phyloP scores from a whole-genome alignment of 2,113 vertebrate genomes.

The Tetrax tetrax region DNA sequence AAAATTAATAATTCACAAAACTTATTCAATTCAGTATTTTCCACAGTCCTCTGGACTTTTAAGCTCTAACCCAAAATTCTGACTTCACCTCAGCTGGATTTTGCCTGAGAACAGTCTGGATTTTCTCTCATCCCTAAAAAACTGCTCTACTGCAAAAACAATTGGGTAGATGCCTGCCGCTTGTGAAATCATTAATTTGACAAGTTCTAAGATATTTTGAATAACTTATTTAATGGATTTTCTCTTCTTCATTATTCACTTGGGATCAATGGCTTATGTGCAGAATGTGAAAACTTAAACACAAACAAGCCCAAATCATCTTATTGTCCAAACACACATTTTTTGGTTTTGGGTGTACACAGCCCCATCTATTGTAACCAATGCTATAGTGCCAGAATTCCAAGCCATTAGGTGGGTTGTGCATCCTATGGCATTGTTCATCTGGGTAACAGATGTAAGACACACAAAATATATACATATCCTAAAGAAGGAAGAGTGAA shows the following conservation, averaged over 20 bases:
- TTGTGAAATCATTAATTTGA: conserved; percentile 15
- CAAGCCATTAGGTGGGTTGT: neutral
- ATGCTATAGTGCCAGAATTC: neutral
- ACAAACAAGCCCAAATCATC: neutral
- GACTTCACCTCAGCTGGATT: neutral
- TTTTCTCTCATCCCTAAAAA: conserved; percentile 9
- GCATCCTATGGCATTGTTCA: neutral
- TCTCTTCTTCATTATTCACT: neutral
- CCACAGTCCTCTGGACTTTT: neutral
- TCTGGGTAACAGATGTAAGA: neutral
- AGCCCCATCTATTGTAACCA: neutral
- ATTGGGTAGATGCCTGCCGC: neutral
- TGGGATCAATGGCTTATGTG: neutral
- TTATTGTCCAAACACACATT: neutral
- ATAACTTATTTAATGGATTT: conserved; percentile 28
- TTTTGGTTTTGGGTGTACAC: conserved; percentile 20
- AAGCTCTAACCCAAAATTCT: neutral
- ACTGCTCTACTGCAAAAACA: neutral
- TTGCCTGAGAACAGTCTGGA: neutral
- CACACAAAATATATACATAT: neutral
- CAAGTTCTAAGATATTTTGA: conserved; percentile 4
- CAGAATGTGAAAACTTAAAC: conserved; percentile 28
- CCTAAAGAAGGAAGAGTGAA: neutral
- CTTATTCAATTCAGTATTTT: neutral
- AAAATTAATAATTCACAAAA: neutral